phyloP scores from a whole-genome alignment of 2,888 invertebrate genomes.

The Tiliacea aurago region DNA sequence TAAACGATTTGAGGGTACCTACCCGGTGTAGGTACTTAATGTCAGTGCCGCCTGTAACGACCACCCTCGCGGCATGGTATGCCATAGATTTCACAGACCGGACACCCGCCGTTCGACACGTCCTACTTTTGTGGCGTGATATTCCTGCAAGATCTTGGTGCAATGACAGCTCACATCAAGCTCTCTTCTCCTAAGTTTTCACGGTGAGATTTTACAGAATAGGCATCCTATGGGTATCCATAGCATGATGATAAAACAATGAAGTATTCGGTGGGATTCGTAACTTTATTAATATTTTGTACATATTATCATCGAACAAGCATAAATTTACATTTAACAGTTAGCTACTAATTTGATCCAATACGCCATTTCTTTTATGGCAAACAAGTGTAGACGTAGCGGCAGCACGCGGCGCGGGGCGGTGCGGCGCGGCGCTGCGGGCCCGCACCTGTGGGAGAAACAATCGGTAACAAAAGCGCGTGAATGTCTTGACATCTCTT shows the following conservation, averaged over 20 bases:
- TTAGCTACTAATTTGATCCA: conserved; percentile 53
- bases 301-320: conserved; percentile 69
- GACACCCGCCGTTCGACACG: too few relatives aligned
- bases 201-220: too few relatives aligned
- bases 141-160: too few relatives aligned
- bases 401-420: conserved; percentile 21
- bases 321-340: conserved; percentile 67
- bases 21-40: too few relatives aligned
- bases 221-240: too few relatives aligned
- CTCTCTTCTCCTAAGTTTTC: too few relatives aligned
- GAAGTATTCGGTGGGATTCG: conserved; percentile 48
- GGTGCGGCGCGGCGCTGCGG: neutral
- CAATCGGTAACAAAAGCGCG: neutral
- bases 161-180: too few relatives aligned
- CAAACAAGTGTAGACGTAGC: conserved; percentile 31
- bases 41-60: too few relatives aligned
- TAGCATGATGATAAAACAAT: neutral
- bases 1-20: too few relatives aligned
- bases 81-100: too few relatives aligned
- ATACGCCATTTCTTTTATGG: conserved; percentile 33
- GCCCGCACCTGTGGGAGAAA: neutral
- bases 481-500: neutral
- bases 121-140: too few relatives aligned
- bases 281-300: conserved; percentile 71
- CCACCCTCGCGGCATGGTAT: too few relatives aligned